Evolutionary conservation across 2,888 invertebrate genomes (phyloP).

Genomic region (Dryobotodes eremita): DNA sequence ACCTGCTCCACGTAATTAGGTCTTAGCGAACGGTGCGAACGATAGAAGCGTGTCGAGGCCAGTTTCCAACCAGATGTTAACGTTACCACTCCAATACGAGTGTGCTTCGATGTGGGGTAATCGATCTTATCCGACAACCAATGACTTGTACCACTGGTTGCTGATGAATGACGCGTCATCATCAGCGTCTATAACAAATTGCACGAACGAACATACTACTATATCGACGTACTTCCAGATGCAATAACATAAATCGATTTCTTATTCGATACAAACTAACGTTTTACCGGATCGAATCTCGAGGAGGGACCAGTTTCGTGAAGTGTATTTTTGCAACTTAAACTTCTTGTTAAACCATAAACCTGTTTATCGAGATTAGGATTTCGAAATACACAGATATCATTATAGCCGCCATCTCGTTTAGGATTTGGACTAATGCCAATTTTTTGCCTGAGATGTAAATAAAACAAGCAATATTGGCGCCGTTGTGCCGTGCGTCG

Average conservation of each 20-base stretch:
- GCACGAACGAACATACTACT: constrained; percentile 35
- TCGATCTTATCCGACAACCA: constrained; percentile 73
- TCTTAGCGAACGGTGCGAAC: constrained; percentile 79
- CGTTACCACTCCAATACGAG: constrained; percentile 67
- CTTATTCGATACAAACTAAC: constrained; percentile 57
- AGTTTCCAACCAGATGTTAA: constrained; percentile 69
- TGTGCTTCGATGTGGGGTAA: constrained; percentile 73
- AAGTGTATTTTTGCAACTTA: constrained; percentile 67
- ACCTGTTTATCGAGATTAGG: constrained; percentile 78
- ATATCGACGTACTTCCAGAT: constrained; percentile 48
- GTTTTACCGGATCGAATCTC: constrained; percentile 58
- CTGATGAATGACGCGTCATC: constrained; percentile 65
- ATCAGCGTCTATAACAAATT: constrained; percentile 59
- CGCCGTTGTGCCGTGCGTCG: constrained; percentile 71
- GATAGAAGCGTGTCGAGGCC: constrained; percentile 85
- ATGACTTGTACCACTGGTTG: constrained; percentile 58
- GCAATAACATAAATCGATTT: constrained; percentile 64
- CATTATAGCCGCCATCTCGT: constrained; percentile 73
- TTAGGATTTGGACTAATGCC: constrained; percentile 82
- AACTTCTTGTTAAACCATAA: constrained; percentile 73
- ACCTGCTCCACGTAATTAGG: constrained; percentile 77
- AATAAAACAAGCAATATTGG: constrained; percentile 84
- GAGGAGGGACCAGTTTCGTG: constrained; percentile 62
- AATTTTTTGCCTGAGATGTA: constrained; percentile 85
- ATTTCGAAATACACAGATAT: constrained; percentile 77